Evolutionary conservation across 2,797 vertebrate species (phyloP), one percentile per base, ranked within the genome.

Genomic region (Mormyrus proboscirostris): DNA sequence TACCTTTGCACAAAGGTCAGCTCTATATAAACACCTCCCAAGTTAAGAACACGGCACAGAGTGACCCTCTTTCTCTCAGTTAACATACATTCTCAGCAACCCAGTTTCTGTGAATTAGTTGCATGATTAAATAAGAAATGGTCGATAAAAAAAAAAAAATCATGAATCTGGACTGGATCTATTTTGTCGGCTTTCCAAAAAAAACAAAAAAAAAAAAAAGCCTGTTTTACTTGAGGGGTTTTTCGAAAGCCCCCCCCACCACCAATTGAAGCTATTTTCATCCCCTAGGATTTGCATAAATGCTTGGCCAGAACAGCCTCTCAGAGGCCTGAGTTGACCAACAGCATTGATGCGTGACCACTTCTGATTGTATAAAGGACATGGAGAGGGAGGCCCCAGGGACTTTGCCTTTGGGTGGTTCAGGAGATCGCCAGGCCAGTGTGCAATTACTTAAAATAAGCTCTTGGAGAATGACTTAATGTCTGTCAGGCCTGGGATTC

Each of bases 301-400:
- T 94, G 92, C 93, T 95, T 94, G 94, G 93, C 93, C 94, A 94
- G 94, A 95, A 94, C 92, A 93, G 93, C 92, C 86, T 89, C 92
- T 93, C 93, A 93, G 92, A 95, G 95, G 92, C 92, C 91, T 55
- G 91, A 88, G 90, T 91, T 92, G 93, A 94, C 92, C 92, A 92
- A 94, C 94, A 90, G 91, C 91, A 89, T 92, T 44, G 89, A 90
- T 89, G 90, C 90, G 91, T 85, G 91, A 90, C 87, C 83, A 53
- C 82, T 85, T 88, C 92, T 94, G 92, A 95, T 93, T 93, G 94
- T 92, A 90, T 87, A 89, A 91, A 65, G 57, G 88, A 93, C 83
- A 41, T 86, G n/a, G 50, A 69, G 69, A 38, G 79, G 53, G 49
- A 14, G 8, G 62, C 92, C 93, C 92, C 92, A 33, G 94, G 92